phyloP scores from a whole-genome alignment of 1,140 invertebrate genomes.

The Drosophila albomicans region DNA sequence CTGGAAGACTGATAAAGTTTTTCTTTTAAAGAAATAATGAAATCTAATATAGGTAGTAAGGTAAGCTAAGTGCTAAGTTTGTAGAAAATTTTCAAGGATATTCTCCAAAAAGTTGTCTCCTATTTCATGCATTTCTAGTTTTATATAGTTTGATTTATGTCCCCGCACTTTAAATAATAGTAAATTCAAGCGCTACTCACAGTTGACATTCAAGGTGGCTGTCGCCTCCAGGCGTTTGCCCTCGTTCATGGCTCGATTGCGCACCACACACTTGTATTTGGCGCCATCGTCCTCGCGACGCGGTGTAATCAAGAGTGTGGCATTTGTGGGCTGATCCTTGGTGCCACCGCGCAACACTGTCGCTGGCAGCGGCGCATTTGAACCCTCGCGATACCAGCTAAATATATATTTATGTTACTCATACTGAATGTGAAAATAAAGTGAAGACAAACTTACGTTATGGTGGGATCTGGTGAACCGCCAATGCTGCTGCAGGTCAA shows the following conservation, averaged over 20 bases:
- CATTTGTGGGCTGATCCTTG: slow-evolving; percentile 89
- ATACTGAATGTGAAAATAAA: too few species aligned
- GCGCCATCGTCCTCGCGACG: slow-evolving; percentile 93
- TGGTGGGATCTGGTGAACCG: slow-evolving; percentile 94
- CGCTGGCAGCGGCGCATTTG: slow-evolving; percentile 89
- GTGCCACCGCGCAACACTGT: slow-evolving; percentile 88
- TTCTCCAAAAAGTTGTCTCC: too few species aligned
- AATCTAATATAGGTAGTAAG: too few species aligned
- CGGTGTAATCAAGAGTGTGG: slow-evolving; percentile 90
- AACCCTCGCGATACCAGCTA: slow-evolving; percentile 90
- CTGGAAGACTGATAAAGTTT: too few species aligned
- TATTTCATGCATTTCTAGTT: too few species aligned
- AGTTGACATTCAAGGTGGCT: slow-evolving; percentile 94
- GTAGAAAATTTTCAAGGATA: too few species aligned
- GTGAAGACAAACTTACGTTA: slow-evolving; percentile 88
- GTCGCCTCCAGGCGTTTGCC: slow-evolving; percentile 91
- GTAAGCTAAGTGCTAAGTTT: too few species aligned
- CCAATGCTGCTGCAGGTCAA: slow-evolving; percentile 93
- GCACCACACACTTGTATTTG: slow-evolving; percentile 92
- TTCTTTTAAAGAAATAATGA: too few species aligned
- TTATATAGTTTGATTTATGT: background rate
- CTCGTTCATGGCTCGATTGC: slow-evolving; percentile 93
- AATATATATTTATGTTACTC: too few species aligned
- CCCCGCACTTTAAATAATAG: background rate
- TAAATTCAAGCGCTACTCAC: slow-evolving; percentile 87